Evolutionary conservation across 2,113 vertebrate species (phyloP).

Genomic region (Sylvietta virens): DNA sequence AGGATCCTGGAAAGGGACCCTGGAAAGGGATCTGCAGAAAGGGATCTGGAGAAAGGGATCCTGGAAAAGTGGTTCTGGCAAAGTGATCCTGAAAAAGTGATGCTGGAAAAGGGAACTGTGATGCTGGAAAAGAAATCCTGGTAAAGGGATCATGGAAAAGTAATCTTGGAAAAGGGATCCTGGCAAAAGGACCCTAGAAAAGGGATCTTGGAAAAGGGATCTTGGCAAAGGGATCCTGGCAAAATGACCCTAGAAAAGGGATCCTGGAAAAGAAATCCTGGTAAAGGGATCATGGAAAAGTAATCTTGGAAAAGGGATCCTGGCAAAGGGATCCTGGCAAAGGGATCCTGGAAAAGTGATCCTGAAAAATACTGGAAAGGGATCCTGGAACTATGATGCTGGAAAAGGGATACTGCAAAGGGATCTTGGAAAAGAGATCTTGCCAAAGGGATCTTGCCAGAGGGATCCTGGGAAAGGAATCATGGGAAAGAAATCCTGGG

Average conservation of each 20-base stretch:
- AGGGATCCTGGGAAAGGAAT: background rate
- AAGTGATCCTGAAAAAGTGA: background rate
- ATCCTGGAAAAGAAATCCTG: background rate
- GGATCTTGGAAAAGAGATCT: background rate
- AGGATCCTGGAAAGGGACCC: background rate
- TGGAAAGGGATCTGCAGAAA: background rate
- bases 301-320: background rate
- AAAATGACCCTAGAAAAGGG: background rate
- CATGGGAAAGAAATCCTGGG: too few species aligned
- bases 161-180: too few species aligned
- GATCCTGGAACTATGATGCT: too few species aligned
- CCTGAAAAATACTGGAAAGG: too few species aligned
- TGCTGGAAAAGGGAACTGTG: background rate
- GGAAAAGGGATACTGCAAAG: too few species aligned
- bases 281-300: background rate
- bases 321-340: background rate
- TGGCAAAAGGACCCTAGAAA: background rate
- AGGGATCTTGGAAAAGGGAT: rapidly evolving
- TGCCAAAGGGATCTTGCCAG: background rate
- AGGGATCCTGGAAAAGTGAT: too few species aligned
- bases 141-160: background rate
- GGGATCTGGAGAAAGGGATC: background rate
- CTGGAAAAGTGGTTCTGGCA: background rate
- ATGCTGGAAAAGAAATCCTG: background rate
- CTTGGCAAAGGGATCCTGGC: too few species aligned